Percentiles rank a stretch among this genome's conserved stretches.
Conservation (phyloP, 2,888 invertebrate species). For the Hirtodrosophila trivittata region DNA sequence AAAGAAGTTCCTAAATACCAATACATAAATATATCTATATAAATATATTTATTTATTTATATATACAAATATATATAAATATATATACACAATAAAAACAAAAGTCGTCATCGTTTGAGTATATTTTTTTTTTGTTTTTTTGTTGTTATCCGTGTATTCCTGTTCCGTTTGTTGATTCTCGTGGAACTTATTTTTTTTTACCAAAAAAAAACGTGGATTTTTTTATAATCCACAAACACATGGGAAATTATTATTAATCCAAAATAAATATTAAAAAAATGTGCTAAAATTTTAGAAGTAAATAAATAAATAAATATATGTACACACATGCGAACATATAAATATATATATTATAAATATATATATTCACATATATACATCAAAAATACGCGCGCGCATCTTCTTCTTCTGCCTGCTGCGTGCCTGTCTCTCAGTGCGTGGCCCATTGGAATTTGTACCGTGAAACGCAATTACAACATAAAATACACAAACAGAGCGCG, state of each 20-base stretch:
- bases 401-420: slow-evolving; percentile 47
- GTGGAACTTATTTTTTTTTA: slow-evolving; percentile 50
- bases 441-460: slow-evolving; percentile 78
- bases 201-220: slow-evolving; percentile 12
- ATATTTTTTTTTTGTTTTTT: slow-evolving; percentile 25
- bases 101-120: slow-evolving; percentile 2
- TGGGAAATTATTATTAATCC: background rate
- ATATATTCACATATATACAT: slow-evolving; percentile 11
- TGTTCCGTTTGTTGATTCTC: slow-evolving; percentile 26
- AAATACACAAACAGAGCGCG: slow-evolving; percentile 71
- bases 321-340: slow-evolving; percentile 1
- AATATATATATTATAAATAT: slow-evolving; percentile 25
- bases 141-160: slow-evolving; percentile 17
- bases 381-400: slow-evolving; percentile 70
- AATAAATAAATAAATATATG: slow-evolving; percentile 13
- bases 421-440: slow-evolving; percentile 53
- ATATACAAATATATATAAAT: slow-evolving; percentile 1
- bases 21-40: slow-evolving; percentile 16
- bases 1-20: slow-evolving; percentile 56
- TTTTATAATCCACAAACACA: background rate
- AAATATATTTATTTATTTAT: background rate
- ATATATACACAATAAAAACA: slow-evolving; percentile 2
- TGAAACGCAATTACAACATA: slow-evolving; percentile 78
- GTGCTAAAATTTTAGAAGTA: slow-evolving; percentile 5
- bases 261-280: background rate